These are phyloP conservation scores for Brenthis hecate DNA, from an alignment of 2,888 invertebrate species.

Conservation along the genomic window DNA sequence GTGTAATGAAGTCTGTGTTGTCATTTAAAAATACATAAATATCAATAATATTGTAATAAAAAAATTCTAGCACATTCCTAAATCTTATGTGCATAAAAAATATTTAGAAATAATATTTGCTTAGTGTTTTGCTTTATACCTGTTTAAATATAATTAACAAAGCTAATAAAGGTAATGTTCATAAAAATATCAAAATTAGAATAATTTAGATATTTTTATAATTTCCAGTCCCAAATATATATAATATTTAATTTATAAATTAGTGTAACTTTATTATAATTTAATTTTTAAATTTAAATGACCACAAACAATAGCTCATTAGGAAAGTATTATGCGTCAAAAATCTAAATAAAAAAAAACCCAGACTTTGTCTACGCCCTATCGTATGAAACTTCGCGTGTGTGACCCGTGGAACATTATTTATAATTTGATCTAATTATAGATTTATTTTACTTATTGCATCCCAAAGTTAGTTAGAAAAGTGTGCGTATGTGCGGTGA, in stretches of 20 bases:
- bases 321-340: conserved; percentile 63
- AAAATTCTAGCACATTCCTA: neutral
- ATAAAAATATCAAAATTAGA: too few species aligned
- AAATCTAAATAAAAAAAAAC: conserved; percentile 61
- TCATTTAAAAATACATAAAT: conserved; percentile 44
- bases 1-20: conserved; percentile 66
- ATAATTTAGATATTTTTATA: too few species aligned
- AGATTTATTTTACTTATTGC: conserved; percentile 64
- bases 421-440: conserved; percentile 72
- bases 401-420: conserved; percentile 70
- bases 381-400: conserved; percentile 74
- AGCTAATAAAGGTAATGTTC: too few species aligned
- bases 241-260: neutral
- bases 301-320: conserved; percentile 42
- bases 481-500: conserved; percentile 56
- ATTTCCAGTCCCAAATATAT: too few species aligned
- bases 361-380: conserved; percentile 63
- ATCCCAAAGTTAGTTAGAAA: conserved; percentile 61
- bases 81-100: too few species aligned
- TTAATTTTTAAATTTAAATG: conserved; percentile 27
- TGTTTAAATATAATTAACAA: too few species aligned
- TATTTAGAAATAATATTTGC: neutral
- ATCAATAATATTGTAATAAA: neutral
- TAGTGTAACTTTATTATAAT: conserved; percentile 45
- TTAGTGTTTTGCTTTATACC: too few species aligned